Percentiles rank a stretch among this genome's conserved stretches.
Evolutionary conservation across 2,888 invertebrate species (phyloP).

Genomic region (Cheilosia urbana): DNA sequence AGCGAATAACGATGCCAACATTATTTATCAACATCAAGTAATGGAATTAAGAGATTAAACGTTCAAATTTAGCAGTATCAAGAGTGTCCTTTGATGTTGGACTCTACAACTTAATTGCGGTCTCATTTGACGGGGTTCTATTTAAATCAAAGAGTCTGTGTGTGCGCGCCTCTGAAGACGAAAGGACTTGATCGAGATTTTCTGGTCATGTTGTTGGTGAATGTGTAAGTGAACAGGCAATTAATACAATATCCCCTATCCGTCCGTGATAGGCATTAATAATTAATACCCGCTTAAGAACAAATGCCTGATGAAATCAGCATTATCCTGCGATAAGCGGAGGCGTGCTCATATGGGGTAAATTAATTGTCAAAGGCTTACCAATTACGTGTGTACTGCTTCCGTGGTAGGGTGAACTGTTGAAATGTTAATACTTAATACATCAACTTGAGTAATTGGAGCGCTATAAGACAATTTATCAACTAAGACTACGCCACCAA

Average conservation of each 20-base stretch:
- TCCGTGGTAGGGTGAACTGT: neutral
- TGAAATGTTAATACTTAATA: slow-evolving; percentile 16
- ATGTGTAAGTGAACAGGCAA: too few species aligned
- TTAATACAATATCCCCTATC: too few species aligned
- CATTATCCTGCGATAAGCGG: neutral
- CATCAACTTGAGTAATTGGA: neutral
- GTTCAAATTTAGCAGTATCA: slow-evolving; percentile 1
- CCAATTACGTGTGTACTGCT: neutral
- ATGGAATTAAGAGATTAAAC: neutral
- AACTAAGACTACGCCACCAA: neutral
- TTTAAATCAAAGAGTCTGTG: neutral
- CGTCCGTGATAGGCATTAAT: slow-evolving; percentile 2
- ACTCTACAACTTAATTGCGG: neutral
- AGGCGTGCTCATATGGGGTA: neutral
- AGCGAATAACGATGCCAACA: slow-evolving; percentile 23
- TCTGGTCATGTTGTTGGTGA: too few species aligned
- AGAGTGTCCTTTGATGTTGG: slow-evolving; percentile 18
- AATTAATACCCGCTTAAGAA: neutral
- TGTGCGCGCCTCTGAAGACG: too few species aligned
- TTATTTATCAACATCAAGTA: neutral
- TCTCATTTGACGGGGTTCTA: neutral
- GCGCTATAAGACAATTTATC: neutral
- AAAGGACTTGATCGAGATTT: too few species aligned
- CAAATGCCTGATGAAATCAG: neutral
- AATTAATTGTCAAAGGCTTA: slow-evolving; percentile 16